phyloP scores from a whole-genome alignment of 2,113 vertebrate species.

The Caranx ignobilis region DNA sequence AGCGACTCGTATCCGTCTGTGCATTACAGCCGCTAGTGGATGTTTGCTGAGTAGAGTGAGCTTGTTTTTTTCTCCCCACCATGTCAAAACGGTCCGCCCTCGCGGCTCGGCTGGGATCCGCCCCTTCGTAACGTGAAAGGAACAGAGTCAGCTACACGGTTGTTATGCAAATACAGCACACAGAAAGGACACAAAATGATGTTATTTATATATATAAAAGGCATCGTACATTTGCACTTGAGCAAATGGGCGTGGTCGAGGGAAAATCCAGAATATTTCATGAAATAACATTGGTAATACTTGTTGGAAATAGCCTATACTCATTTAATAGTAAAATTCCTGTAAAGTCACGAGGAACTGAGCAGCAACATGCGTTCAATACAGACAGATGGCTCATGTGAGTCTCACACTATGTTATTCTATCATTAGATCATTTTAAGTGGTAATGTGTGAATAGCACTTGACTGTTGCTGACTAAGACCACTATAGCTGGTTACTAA shows the following conservation, averaged over 20 bases:
- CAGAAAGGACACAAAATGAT: background rate
- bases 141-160: slow-evolving; percentile 40
- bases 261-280: background rate
- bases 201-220: background rate
- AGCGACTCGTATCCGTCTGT: slow-evolving; percentile 53
- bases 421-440: background rate
- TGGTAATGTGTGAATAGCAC: background rate
- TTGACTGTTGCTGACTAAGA: background rate
- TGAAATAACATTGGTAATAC: background rate
- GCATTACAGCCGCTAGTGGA: slow-evolving; percentile 57
- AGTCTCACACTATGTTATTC: background rate
- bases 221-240: background rate
- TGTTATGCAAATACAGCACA: slow-evolving; percentile 68
- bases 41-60: slow-evolving; percentile 59
- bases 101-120: slow-evolving; percentile 4
- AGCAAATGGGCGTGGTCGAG: background rate
- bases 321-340: no score
- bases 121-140: slow-evolving; percentile 54
- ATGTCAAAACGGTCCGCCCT: slow-evolving; percentile 50
- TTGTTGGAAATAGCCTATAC: no score
- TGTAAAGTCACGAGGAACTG: no score
- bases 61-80: slow-evolving; percentile 29
- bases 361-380: background rate
- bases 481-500: background rate
- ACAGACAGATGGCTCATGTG: background rate